Percentiles rank a stretch among this genome's conserved stretches.
Conservation (phyloP, 2,888 invertebrate species). For the Xanthorhoe designata region DNA sequence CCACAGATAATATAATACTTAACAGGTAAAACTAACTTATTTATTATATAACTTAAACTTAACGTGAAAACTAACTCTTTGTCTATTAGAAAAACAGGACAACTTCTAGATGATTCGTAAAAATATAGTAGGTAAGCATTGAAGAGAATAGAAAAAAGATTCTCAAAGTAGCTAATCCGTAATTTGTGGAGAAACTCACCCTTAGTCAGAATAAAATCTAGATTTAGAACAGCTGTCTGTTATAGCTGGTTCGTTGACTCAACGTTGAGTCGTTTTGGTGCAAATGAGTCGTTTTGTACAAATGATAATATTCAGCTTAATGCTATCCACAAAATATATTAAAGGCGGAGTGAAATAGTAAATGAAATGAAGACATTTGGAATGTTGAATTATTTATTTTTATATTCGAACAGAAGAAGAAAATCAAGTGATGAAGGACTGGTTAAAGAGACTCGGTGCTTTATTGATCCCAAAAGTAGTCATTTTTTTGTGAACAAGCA, state of each 20-base stretch:
- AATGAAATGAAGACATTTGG: background rate
- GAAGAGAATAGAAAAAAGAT: background rate
- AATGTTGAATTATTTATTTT: background rate
- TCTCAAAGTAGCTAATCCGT: background rate
- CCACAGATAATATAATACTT: no score
- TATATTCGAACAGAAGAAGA: background rate
- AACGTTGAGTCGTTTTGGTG: slow-evolving; percentile 13
- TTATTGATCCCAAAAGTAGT: no score
- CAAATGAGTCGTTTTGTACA: slow-evolving; percentile 10
- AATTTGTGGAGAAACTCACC: background rate
- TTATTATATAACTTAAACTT: no score
- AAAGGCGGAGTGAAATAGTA: background rate
- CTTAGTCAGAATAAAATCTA: slow-evolving; percentile 36
- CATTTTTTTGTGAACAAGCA: no score
- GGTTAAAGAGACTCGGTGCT: no score
- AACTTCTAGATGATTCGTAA: no score
- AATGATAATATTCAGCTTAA: slow-evolving; percentile 38
- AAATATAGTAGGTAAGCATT: no score
- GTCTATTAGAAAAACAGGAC: no score
- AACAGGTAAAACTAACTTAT: no score
- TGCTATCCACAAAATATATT: slow-evolving; percentile 37
- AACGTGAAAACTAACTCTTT: no score
- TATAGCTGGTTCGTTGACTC: slow-evolving; percentile 33
- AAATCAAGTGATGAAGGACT: background rate
- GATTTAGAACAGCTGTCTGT: slow-evolving; percentile 35